Base-by-base conservation (phyloP, 2,888 invertebrate species). In the Phengaris alcon region DNA sequence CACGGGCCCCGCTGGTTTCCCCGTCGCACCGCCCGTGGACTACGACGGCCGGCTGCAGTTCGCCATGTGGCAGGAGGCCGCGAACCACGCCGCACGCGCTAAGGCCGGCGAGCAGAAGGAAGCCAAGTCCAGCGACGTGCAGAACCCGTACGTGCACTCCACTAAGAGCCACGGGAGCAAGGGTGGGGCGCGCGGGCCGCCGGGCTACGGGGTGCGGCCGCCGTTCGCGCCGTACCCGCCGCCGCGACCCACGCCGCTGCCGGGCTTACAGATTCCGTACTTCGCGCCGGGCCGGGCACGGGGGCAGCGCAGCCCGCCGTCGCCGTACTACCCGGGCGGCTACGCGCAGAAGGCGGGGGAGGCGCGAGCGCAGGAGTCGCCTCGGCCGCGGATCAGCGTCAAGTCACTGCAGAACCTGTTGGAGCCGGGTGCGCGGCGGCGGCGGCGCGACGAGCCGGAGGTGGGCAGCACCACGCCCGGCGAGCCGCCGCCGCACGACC, bases 21-120 rank as follows among this genome's bases (percentile, higher is more conserved):
- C 92, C 0, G 86, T 89, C 84, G 85, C 90, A 87, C 88, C 91
- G 1, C 86, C 84, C 6, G 85, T 92, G 92, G 94, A 94, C 78
- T 94, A 94, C 82, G 92, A 91, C 15, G 94, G 92, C 80, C 91
- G 94, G 44, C 85, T 95, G 80, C 95, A 95, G 80, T 87, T 95
- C 80, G 95, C 95, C 0, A 94, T 96, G 93, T 96, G 96, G 96
- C 96, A 96, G 82, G 96, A 96, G 84, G 95, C 95, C 3, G 93
- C 96, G 89, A 89, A 94, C 57, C 94, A 95, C 76, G 93, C 94
- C 80, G 48, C 86, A 1, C 85, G 91, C 75, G 82, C 89, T 10
- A 91, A 93, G 52, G 72, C 79, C n/a, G 76, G 85, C 70, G 84
- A 88, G 3, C 88, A 87, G 77, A 89, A 90, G 79, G 91, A 93